Base-by-base conservation (phyloP, 2,888 invertebrate species). In the Trachelus tabidus region DNA sequence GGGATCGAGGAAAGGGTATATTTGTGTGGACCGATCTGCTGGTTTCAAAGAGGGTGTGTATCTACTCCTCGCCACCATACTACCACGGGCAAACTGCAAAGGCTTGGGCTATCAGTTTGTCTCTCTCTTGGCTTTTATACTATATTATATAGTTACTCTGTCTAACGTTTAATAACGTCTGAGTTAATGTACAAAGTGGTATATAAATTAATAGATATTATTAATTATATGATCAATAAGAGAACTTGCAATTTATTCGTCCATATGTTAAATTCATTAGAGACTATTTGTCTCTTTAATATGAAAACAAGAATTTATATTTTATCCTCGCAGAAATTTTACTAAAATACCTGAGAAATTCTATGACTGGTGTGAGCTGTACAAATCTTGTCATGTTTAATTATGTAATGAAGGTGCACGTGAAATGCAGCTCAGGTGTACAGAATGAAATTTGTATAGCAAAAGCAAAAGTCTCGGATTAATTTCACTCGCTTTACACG, bases 71-170 rank as follows among this genome's bases (percentile, higher is more conserved):
- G 80, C 33, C 34, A 76, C 81, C 75, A 73, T 79, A 79, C 80
- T 84, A 78, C 76, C 80, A 73, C 77, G 76, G 79, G 56, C 78
- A 81, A 83, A 81, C 83, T 80, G 81, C 76, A 77, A 77, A 34
- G 73, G 75, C 69, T 77, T 77, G 73, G 76, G 75, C 83, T 83
- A 83, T 83, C 81, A 81, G 79, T 80, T 80, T 76, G 79, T 81
- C 81, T 82, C 78, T 79, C 79, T 83, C 74, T 56, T 56, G 23
- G 56, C 56, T 56, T 23, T 23, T 56, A 56, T 23, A 56, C 2
- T 56, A 9, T 6, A 56, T 56, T 23, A 23, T 56, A 6, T 56
- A 9, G 23, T 56, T 56, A 56, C 56, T 56, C 9, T 23, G 0
- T 23, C 56, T 56, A 56, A 56, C 23, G 2, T 56, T 9, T 56